Conservation (phyloP, 2,113 vertebrate genomes). For the Onychostoma macrolepis region DNA sequence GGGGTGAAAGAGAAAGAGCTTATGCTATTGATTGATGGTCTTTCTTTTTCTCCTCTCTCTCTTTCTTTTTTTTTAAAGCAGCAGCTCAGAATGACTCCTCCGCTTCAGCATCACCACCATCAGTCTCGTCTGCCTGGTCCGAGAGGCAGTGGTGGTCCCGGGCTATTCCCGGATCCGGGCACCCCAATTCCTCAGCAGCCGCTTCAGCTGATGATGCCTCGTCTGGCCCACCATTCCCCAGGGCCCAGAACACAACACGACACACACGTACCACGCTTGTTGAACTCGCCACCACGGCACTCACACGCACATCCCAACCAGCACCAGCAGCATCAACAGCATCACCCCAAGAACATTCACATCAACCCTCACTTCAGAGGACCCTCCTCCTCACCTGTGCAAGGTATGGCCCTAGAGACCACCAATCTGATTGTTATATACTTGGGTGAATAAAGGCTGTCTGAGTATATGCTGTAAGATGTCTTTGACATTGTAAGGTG, state of each 20-base stretch:
- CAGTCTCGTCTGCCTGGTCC: constrained; percentile 72
- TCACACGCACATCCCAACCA: constrained; percentile 63
- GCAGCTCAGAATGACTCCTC: constrained; percentile 82
- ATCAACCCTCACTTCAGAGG: constrained; percentile 99
- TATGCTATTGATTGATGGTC: not conserved
- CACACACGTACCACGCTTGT: constrained; percentile 77
- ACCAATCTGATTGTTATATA: not conserved
- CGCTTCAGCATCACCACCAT: constrained; percentile 67
- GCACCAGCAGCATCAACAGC: constrained; percentile 68
- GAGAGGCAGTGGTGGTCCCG: constrained; percentile 71
- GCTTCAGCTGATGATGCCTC: constrained; percentile 88
- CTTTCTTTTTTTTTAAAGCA: constrained; percentile 65
- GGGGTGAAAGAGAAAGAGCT: not conserved
- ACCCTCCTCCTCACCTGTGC: constrained; percentile 84
- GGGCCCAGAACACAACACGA: constrained; percentile 83
- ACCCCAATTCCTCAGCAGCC: constrained; percentile 78
- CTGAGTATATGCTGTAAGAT: not conserved
- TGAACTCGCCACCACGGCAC: constrained; percentile 82
- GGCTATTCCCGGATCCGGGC: constrained; percentile 85
- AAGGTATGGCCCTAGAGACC: constrained; percentile 77
- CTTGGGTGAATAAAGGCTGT: not conserved
- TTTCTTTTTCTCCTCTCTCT: constrained; percentile 43
- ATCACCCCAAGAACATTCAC: constrained; percentile 95
- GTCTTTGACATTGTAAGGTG: not conserved
- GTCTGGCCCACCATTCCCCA: constrained; percentile 84